Conservation (phyloP, 2,888 invertebrate species). For the Drosophila buzzatii region DNA sequence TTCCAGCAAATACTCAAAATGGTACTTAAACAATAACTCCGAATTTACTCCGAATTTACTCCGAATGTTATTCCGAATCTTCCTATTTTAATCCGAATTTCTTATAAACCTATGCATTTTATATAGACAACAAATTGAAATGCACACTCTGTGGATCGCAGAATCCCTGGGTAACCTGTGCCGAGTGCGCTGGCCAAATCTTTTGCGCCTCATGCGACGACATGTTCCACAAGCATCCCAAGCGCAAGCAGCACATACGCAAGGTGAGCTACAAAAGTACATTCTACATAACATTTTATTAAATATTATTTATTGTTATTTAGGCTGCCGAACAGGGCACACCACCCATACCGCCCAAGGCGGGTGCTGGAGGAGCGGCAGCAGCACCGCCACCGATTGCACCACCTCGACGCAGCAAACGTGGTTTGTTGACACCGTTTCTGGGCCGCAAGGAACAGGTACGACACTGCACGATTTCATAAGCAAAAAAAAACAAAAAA, state of each 20-base stretch:
- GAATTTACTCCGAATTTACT: not conserved
- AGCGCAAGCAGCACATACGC: constrained; percentile 92
- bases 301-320: not conserved
- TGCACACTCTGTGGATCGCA: constrained; percentile 95
- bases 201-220: constrained; percentile 97
- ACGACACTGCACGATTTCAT: constrained; percentile 85
- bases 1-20: not conserved
- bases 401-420: constrained; percentile 88
- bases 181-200: constrained; percentile 92
- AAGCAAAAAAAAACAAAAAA: constrained; percentile 57
- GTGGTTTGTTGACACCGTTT: constrained; percentile 86
- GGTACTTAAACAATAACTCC: too few species aligned
- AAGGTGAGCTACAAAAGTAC: constrained; percentile 86
- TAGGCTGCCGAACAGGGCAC: constrained; percentile 83
- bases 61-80: not conserved
- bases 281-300: not conserved
- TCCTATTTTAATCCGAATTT: not conserved
- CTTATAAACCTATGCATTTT: not conserved
- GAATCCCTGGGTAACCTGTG: constrained; percentile 92
- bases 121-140: constrained; percentile 87
- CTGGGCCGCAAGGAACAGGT: constrained; percentile 86
- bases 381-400: constrained; percentile 87
- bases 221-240: constrained; percentile 97
- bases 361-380: constrained; percentile 70
- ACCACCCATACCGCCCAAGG: constrained; percentile 90